Percentiles rank a stretch among this genome's conserved stretches.
Conservation (phyloP, 2,797 vertebrate genomes). For the Crenichthys baileyi region DNA sequence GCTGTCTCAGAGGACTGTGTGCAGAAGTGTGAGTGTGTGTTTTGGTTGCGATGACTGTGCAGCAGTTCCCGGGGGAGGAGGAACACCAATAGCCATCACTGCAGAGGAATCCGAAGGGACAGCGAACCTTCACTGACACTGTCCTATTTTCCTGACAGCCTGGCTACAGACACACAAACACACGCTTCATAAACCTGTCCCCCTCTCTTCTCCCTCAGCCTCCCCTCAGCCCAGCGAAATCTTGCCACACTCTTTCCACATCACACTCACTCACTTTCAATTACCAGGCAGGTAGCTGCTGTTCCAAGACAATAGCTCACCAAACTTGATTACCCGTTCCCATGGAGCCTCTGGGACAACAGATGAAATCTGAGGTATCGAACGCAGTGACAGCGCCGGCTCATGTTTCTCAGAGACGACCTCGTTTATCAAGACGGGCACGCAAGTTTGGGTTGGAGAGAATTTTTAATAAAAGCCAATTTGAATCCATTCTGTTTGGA, state of each 20-base stretch:
- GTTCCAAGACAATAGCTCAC: slow-evolving; percentile 69
- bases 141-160: slow-evolving; percentile 48
- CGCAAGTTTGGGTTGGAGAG: slow-evolving; percentile 11
- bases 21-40: slow-evolving; percentile 32
- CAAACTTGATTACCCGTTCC: slow-evolving; percentile 76
- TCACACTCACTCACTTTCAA: slow-evolving; percentile 76
- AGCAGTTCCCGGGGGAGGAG: slow-evolving; percentile 35
- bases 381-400: slow-evolving; percentile 31
- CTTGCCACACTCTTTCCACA: slow-evolving; percentile 60
- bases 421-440: slow-evolving; percentile 39
- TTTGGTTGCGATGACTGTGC: slow-evolving; percentile 44
- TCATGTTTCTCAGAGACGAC: slow-evolving; percentile 56
- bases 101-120: slow-evolving; percentile 60
- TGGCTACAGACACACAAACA: slow-evolving; percentile 28
- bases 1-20: slow-evolving; percentile 31
- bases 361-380: slow-evolving; percentile 67
- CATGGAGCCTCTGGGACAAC: slow-evolving; percentile 60
- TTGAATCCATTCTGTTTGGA: slow-evolving; percentile 25
- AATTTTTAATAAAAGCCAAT: slow-evolving; percentile 38
- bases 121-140: slow-evolving; percentile 33
- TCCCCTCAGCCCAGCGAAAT: slow-evolving; percentile 23
- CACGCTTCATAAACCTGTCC: slow-evolving; percentile 45
- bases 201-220: slow-evolving; percentile 19
- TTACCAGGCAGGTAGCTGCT: slow-evolving; percentile 69
- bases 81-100: slow-evolving; percentile 64